Evolutionary conservation across 37 sponge, comb jelly and placozoan species (phyloP).

Genomic region (Petrosia ficiformis): DNA sequence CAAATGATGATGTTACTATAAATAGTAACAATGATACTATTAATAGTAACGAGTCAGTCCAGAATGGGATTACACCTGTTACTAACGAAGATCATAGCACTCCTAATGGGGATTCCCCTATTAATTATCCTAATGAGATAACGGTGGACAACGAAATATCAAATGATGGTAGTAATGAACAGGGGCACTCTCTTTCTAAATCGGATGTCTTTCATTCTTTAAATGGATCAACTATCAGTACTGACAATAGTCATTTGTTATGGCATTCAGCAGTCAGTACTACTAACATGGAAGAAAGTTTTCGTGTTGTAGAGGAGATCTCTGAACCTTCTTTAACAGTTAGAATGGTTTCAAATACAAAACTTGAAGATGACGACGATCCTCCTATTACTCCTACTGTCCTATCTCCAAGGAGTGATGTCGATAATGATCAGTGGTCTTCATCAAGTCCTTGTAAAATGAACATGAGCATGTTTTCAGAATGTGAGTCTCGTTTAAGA

Average conservation of each 20-base stretch:
- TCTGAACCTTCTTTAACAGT: background rate
- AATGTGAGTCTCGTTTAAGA: background rate
- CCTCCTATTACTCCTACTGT: background rate
- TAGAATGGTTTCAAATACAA: background rate
- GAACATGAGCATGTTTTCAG: constrained; percentile 1
- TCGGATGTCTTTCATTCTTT: too few relatives aligned
- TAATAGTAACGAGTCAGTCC: too few relatives aligned
- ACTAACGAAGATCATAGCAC: too few relatives aligned
- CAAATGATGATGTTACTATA: too few relatives aligned
- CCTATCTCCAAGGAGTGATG: background rate
- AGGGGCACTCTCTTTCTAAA: too few relatives aligned
- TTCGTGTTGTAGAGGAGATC: background rate
- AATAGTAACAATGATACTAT: too few relatives aligned
- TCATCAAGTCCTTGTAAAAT: background rate
- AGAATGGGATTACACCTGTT: too few relatives aligned
- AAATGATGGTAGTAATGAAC: too few relatives aligned
- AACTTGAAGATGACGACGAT: background rate
- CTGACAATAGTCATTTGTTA: background rate
- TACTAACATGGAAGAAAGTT: constrained; percentile 4
- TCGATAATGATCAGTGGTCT: background rate
- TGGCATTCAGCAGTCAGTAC: background rate
- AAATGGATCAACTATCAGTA: too few relatives aligned
- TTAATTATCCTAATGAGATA: too few relatives aligned
- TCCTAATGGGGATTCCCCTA: too few relatives aligned
- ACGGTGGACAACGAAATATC: too few relatives aligned